Evolutionary conservation across 1,140 invertebrate genomes (phyloP).

Genomic region (Augochlora pura): DNA sequence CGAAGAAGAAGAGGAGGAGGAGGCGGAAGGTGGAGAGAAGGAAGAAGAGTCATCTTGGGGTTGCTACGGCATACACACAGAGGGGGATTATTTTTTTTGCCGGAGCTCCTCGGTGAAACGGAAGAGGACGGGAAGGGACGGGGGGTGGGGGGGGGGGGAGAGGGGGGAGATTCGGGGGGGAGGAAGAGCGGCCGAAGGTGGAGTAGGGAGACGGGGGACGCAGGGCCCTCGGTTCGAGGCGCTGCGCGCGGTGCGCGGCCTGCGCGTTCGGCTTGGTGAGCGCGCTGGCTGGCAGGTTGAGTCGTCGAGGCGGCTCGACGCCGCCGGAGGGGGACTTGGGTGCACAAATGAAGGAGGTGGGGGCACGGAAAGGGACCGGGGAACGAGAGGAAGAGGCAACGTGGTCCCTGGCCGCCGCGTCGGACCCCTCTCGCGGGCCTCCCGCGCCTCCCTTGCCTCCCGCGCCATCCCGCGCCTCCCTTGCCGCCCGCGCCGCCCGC

Average conservation of each 20-base stretch:
- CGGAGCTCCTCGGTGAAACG: constrained; percentile 22
- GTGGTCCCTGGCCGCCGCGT: constrained; percentile 22
- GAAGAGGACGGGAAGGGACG: constrained; percentile 15
- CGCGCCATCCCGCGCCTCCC: constrained; percentile 74
- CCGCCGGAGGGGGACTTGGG: constrained; percentile 59
- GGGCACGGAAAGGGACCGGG: constrained; percentile 39
- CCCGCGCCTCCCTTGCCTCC: constrained; percentile 73
- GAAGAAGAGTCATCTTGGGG: constrained; percentile 22
- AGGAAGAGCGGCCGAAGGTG: constrained; percentile 24
- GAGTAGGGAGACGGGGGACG: constrained; percentile 52
- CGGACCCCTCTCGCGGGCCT: constrained; percentile 64
- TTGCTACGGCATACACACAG: constrained; percentile 8
- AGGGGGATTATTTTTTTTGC: constrained; percentile 44
- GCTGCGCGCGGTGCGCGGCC: neutral
- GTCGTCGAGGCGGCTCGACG: constrained; percentile 63
- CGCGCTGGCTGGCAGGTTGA: constrained; percentile 66
- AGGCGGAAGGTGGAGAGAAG: neutral
- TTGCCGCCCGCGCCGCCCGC: constrained; percentile 64
- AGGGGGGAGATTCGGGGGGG: constrained; percentile 46
- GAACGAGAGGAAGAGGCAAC: constrained; percentile 61
- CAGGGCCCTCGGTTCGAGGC: constrained; percentile 39
- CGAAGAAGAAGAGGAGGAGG: constrained; percentile 3
- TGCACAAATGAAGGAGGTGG: constrained; percentile 41
- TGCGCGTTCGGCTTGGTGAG: too few species aligned
- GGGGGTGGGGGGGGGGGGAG: constrained; percentile 13